Percentiles rank a stretch among this genome's conserved stretches.
phyloP scores from a whole-genome alignment of 2,113 vertebrate genomes.

The Cyanistes caeruleus region DNA sequence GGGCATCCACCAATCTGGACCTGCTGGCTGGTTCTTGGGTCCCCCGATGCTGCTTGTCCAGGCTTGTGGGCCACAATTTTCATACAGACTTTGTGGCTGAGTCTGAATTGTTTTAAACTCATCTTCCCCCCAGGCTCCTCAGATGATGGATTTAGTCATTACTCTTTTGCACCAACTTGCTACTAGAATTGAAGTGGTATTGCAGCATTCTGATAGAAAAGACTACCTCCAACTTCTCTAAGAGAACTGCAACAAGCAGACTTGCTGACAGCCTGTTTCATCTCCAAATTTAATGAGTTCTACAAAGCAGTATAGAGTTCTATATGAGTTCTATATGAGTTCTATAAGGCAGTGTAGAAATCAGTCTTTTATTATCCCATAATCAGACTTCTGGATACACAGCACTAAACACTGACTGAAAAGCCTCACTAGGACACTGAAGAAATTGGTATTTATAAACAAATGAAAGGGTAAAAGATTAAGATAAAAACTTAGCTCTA shows the following conservation, averaged over 20 bases:
- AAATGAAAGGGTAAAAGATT: not conserved
- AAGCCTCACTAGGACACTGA: not conserved
- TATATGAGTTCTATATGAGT: too few relatives aligned
- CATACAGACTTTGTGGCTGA: not conserved
- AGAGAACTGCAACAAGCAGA: not conserved
- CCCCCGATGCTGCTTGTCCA: not conserved
- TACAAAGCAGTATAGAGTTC: not conserved
- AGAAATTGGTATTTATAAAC: not conserved
- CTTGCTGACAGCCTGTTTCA: not conserved
- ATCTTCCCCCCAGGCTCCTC: not conserved
- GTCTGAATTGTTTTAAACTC: not conserved
- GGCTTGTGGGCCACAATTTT: rapidly evolving
- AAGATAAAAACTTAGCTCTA: not conserved
- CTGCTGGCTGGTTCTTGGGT: rapidly evolving
- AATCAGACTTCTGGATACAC: not conserved
- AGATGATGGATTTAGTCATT: not conserved
- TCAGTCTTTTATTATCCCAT: not conserved
- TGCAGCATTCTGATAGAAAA: not conserved
- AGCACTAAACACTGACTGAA: not conserved
- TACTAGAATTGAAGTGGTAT: not conserved
- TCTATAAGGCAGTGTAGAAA: not conserved
- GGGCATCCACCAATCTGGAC: not conserved
- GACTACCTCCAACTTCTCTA: not conserved
- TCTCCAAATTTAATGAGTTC: not conserved
- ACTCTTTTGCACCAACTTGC: not conserved